These are phyloP conservation scores for Cabera pusaria DNA, from an alignment of 2,888 invertebrate genomes.

Conservation along the genomic window DNA sequence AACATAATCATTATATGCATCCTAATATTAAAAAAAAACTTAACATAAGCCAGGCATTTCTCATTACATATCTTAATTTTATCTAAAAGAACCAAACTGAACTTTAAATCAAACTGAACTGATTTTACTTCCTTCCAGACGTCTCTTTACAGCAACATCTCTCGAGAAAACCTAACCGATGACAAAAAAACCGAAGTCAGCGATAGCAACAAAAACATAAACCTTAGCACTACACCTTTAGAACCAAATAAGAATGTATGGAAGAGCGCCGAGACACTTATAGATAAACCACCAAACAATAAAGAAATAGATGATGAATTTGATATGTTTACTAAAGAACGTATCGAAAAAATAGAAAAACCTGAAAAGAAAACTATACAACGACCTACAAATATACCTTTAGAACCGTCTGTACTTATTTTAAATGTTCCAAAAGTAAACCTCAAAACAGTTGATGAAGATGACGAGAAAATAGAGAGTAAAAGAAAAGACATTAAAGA, in stretches of 20 bases:
- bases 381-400: slow-evolving; percentile 43
- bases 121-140: slow-evolving; percentile 51
- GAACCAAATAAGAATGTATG: slow-evolving; percentile 62
- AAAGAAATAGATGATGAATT: slow-evolving; percentile 74
- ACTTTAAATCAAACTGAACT: no score
- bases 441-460: slow-evolving; percentile 67
- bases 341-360: slow-evolving; percentile 67
- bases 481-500: slow-evolving; percentile 35
- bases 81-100: no score
- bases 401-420: slow-evolving; percentile 58
- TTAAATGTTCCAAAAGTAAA: slow-evolving; percentile 61
- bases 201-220: slow-evolving; percentile 37
- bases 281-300: slow-evolving; percentile 24
- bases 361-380: slow-evolving; percentile 11
- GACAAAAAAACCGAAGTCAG: slow-evolving; percentile 45
- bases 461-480: slow-evolving; percentile 53
- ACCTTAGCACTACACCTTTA: slow-evolving; percentile 62
- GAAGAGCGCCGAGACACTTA: slow-evolving; percentile 55
- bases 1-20: no score
- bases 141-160: slow-evolving; percentile 62
- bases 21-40: no score
- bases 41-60: no score
- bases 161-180: slow-evolving; percentile 55
- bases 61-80: no score
- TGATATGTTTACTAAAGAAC: slow-evolving; percentile 70